Evolutionary conservation across 2,888 invertebrate species (phyloP).

Genomic region (Troides helena): DNA sequence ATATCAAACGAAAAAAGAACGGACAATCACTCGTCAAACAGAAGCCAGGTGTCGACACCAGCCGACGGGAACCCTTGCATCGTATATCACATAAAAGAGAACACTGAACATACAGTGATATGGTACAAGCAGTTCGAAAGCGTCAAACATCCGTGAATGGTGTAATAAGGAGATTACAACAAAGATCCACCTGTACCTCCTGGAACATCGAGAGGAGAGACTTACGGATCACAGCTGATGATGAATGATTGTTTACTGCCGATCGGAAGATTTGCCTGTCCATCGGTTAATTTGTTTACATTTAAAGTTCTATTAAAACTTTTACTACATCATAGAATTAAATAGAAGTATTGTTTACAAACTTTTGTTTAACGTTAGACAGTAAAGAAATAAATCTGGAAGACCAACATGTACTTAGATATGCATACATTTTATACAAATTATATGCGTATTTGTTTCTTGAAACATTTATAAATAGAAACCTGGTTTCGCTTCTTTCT

Average conservation of each 20-base stretch:
- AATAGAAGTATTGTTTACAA: background rate
- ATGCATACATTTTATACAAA: no score
- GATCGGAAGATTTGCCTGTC: background rate
- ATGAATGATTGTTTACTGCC: background rate
- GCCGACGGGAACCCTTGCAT: slow-evolving; percentile 9
- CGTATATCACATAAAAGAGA: background rate
- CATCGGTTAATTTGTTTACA: background rate
- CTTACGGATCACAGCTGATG: slow-evolving; percentile 12
- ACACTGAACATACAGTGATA: background rate
- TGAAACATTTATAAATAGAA: no score
- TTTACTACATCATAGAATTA: background rate
- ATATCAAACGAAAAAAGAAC: slow-evolving; percentile 37
- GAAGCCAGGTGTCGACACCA: slow-evolving; percentile 19
- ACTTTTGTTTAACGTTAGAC: background rate
- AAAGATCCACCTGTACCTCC: slow-evolving; percentile 6
- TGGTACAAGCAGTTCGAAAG: slow-evolving; percentile 10
- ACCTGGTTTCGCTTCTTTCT: no score
- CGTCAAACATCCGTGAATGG: slow-evolving; percentile 5
- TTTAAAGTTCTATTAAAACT: background rate
- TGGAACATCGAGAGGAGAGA: slow-evolving; percentile 11
- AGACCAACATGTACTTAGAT: no score
- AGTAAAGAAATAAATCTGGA: no score
- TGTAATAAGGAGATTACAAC: background rate
- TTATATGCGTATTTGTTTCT: no score
- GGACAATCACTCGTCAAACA: slow-evolving; percentile 32